Conservation (phyloP, 2,888 invertebrate genomes). For the Scaptodrosophila latifasciaeformis region DNA sequence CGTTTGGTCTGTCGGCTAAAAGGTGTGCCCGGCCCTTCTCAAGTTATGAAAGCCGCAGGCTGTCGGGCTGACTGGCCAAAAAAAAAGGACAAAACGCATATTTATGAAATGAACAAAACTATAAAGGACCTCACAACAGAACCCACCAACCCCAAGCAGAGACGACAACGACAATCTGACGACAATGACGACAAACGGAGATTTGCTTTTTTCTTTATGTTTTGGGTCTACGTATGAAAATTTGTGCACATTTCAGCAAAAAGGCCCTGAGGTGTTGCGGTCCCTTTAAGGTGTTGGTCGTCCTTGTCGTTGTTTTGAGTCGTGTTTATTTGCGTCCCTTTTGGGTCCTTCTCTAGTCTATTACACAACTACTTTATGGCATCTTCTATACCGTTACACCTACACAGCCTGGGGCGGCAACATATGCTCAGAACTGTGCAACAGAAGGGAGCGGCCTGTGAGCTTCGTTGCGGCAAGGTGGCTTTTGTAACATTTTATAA, state of each 20-base stretch:
- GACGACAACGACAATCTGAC: slow-evolving; percentile 60
- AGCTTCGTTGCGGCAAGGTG: neutral
- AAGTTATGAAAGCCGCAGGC: slow-evolving; percentile 64
- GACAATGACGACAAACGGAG: slow-evolving; percentile 51
- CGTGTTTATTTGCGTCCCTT: slow-evolving; percentile 3
- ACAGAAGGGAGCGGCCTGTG: neutral
- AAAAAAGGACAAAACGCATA: slow-evolving; percentile 65
- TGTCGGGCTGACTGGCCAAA: slow-evolving; percentile 28
- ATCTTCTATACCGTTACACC: slow-evolving; percentile 61
- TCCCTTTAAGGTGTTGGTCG: slow-evolving; percentile 55
- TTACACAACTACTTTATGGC: slow-evolving; percentile 63
- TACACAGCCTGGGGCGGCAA: slow-evolving; percentile 61
- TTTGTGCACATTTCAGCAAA: slow-evolving; percentile 69
- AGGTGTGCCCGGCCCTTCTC: slow-evolving; percentile 54
- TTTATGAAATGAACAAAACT: slow-evolving; percentile 66
- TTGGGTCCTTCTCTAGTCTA: slow-evolving; percentile 46
- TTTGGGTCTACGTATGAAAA: slow-evolving; percentile 51
- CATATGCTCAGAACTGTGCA: slow-evolving; percentile 51
- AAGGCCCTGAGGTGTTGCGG: slow-evolving; percentile 39
- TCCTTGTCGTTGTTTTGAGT: slow-evolving; percentile 42
- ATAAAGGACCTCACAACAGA: too few species aligned
- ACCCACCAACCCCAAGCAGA: slow-evolving; percentile 29
- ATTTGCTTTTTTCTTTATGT: slow-evolving; percentile 46
- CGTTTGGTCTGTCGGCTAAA: slow-evolving; percentile 47
- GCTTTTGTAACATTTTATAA: slow-evolving; percentile 47